phyloP scores from a whole-genome alignment of 2,113 vertebrate species.

The Perca flavescens region DNA sequence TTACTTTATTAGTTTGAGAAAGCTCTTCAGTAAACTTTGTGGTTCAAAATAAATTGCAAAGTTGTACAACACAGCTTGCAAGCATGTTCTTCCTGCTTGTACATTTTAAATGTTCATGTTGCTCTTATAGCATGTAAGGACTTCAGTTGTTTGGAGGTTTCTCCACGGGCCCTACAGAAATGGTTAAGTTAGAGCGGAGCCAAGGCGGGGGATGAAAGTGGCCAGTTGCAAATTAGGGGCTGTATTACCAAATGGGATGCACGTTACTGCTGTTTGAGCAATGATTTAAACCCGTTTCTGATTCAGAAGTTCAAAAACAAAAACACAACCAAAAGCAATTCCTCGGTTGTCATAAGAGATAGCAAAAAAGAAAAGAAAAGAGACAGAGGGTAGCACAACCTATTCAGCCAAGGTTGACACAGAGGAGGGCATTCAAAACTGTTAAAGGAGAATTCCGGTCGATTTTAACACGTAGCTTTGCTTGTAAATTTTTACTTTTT shows the following conservation, averaged over 20 bases:
- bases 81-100: slow-evolving; percentile 1
- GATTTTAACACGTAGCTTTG: no score
- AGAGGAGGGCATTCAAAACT: neutral
- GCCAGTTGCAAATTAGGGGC: neutral
- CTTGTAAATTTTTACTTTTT: no score
- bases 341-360: neutral
- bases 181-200: neutral
- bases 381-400: neutral
- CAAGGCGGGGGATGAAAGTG: neutral
- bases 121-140: neutral
- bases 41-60: neutral
- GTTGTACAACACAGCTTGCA: neutral
- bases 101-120: slow-evolving; percentile 4
- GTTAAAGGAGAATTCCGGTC: no score
- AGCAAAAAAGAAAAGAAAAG: neutral
- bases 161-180: neutral
- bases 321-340: neutral
- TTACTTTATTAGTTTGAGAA: neutral
- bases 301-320: neutral
- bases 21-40: neutral
- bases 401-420: neutral
- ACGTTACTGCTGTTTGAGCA: neutral
- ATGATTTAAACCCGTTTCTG: neutral
- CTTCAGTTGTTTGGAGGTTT: neutral
- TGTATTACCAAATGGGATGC: neutral